phyloP scores from a whole-genome alignment of 2,888 invertebrate species.

The Tetranychus truncatus region DNA sequence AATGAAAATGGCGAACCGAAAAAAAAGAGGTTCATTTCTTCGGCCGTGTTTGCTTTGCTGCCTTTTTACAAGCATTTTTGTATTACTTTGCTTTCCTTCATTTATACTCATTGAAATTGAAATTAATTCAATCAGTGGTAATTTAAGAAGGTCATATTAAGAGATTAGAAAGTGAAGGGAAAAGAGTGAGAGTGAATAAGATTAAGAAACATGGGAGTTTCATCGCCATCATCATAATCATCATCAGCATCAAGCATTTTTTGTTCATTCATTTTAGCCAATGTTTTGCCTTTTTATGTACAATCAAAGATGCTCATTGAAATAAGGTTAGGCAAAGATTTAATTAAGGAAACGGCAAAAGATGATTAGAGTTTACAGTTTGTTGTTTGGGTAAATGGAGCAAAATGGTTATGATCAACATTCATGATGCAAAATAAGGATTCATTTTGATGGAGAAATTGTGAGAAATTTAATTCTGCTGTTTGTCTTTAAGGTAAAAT shows the following conservation, averaged over 20 bases:
- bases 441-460: no score
- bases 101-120: not conserved
- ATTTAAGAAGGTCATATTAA: not conserved
- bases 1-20: not conserved
- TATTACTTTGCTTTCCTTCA: no score
- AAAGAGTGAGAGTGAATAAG: not conserved
- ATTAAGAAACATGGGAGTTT: no score
- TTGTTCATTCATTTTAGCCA: no score
- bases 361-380: not conserved
- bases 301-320: not conserved
- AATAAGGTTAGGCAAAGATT: not conserved
- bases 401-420: no score
- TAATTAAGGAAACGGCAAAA: not conserved
- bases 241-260: no score
- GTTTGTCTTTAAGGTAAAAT: no score
- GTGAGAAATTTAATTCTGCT: no score
- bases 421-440: no score
- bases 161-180: not conserved
- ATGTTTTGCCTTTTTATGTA: not conserved
- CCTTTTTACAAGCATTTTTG: not conserved
- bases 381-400: no score
- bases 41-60: not conserved
- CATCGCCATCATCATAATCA: no score
- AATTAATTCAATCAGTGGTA: slow-evolving; percentile 1
- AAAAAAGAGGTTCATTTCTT: not conserved